These are phyloP conservation scores for Eubucco bourcierii DNA, from an alignment of 2,113 vertebrate genomes.

Conservation along the genomic window DNA sequence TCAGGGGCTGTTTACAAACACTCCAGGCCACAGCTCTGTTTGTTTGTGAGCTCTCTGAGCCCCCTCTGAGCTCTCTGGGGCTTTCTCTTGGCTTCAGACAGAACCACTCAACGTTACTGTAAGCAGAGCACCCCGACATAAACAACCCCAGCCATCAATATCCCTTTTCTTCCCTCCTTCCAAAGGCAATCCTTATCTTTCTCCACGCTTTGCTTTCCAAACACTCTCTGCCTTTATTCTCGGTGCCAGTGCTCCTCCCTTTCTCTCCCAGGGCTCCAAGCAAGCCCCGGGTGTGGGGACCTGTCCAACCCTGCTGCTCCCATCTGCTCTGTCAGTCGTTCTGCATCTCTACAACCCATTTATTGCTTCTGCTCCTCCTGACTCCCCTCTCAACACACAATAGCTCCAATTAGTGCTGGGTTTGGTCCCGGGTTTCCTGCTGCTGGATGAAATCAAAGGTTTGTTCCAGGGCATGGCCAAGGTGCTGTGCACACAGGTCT, in stretches of 20 bases:
- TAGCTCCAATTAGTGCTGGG: neutral
- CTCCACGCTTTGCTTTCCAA: neutral
- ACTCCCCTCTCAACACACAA: neutral
- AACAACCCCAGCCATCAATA: neutral
- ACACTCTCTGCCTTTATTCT: slow-evolving; percentile 20
- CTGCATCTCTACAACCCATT: neutral
- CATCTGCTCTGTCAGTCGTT: neutral
- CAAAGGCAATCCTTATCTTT: slow-evolving; percentile 19
- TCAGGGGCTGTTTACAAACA: neutral
- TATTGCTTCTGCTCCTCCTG: neutral
- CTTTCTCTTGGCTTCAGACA: neutral
- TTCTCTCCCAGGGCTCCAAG: neutral
- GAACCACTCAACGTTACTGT: neutral
- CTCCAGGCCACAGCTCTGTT: neutral
- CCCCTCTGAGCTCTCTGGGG: neutral
- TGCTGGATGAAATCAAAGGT: neutral
- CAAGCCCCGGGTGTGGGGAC: neutral
- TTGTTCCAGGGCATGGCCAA: neutral
- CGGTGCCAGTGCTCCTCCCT: neutral
- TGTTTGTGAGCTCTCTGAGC: neutral
- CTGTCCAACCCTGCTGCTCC: neutral
- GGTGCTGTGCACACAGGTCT: neutral
- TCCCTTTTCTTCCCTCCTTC: neutral
- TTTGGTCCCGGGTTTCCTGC: neutral
- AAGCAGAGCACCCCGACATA: neutral